phyloP scores from a whole-genome alignment of 1,140 invertebrate species.

The Drosophila arizonae region DNA sequence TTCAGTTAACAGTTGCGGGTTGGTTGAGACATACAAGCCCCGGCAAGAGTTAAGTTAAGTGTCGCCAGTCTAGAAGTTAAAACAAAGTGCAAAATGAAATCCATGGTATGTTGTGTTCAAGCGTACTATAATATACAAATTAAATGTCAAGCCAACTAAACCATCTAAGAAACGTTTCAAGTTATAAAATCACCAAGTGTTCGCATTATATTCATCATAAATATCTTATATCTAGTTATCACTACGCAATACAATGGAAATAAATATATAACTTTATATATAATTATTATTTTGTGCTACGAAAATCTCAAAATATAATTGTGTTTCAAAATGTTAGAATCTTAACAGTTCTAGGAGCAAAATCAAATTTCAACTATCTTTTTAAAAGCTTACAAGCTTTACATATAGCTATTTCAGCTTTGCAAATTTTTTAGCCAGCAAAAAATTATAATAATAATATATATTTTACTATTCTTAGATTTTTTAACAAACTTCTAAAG shows the following conservation, averaged over 20 bases:
- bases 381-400: no score
- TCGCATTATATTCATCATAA: slow-evolving; percentile 10
- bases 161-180: slow-evolving; percentile 4
- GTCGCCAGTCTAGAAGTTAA: slow-evolving; percentile 50
- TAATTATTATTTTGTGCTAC: slow-evolving; percentile 5
- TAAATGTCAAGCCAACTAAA: slow-evolving; percentile 13
- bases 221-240: not conserved
- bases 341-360: not conserved
- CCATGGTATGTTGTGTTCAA: slow-evolving; percentile 75
- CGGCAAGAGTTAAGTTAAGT: slow-evolving; percentile 33
- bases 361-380: not conserved
- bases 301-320: slow-evolving; percentile 5
- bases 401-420: no score
- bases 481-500: no score
- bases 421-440: no score
- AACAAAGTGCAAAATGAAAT: slow-evolving; percentile 78
- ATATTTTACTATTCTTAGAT: no score
- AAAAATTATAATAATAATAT: no score
- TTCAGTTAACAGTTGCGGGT: slow-evolving; percentile 82
- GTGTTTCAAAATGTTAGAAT: slow-evolving; percentile 5
- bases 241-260: slow-evolving; percentile 10
- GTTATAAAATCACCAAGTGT: slow-evolving; percentile 27
- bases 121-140: slow-evolving; percentile 43
- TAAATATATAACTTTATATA: no score
- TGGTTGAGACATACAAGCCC: slow-evolving; percentile 77